A percentile compares a stretch with the other conserved stretches of the same genome.
phyloP scores from a whole-genome alignment of 2,888 invertebrate species.

The Monopis laevigella region DNA sequence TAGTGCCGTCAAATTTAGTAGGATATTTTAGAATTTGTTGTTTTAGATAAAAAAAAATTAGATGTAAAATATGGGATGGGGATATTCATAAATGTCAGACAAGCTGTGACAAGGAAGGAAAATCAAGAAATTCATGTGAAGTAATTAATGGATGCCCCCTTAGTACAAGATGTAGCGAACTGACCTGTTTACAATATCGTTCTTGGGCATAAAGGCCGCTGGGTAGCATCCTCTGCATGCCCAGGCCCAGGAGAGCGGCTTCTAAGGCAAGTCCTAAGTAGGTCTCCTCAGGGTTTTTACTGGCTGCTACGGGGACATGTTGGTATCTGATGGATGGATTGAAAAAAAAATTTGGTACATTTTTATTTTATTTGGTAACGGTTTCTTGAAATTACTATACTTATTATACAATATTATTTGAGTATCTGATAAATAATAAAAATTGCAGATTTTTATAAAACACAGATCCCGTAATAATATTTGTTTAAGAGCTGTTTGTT shows the following conservation, averaged over 20 bases:
- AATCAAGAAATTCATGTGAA: neutral
- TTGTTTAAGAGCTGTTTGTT: too few species aligned
- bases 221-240: constrained; percentile 82
- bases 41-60: too few species aligned
- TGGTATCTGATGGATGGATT: too few species aligned
- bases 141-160: neutral
- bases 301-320: constrained; percentile 79
- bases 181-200: constrained; percentile 54
- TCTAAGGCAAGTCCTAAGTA: constrained; percentile 81
- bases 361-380: too few species aligned
- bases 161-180: neutral
- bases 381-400: too few species aligned
- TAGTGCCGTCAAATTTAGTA: too few species aligned
- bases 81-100: neutral
- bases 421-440: too few species aligned
- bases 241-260: constrained; percentile 80
- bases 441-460: too few species aligned
- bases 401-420: too few species aligned
- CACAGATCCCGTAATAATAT: too few species aligned
- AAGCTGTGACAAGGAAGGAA: neutral
- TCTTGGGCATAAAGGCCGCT: constrained; percentile 82
- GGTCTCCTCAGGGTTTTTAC: constrained; percentile 77
- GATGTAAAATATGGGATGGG: neutral
- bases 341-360: constrained; percentile 1
- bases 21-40: too few species aligned